A percentile compares a stretch with the other conserved stretches of the same genome.
Conservation (phyloP, 92 coral and sea anemone species). For the Bergia sp. region DNA sequence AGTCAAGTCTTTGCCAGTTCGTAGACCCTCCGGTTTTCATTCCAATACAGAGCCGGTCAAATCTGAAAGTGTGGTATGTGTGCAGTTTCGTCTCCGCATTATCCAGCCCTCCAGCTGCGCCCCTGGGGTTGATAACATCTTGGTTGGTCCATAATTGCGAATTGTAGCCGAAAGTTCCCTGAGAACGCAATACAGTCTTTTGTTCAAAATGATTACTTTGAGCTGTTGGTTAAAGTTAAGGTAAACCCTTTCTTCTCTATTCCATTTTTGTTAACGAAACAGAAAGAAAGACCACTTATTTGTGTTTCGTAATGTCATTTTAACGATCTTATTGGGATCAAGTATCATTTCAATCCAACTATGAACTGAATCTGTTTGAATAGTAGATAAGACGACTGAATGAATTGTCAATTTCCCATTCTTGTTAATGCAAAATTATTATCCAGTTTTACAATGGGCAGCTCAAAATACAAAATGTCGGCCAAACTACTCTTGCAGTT, state of each 20-base stretch:
- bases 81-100: constrained; percentile 43
- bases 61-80: constrained; percentile 40
- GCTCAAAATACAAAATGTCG: no score
- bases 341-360: no score
- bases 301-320: no score
- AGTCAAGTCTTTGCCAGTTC: constrained; percentile 40
- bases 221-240: neutral
- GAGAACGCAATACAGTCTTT: neutral
- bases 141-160: constrained; percentile 3
- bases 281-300: no score
- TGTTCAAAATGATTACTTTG: neutral
- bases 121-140: constrained; percentile 27
- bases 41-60: constrained; percentile 50
- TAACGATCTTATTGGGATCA: no score
- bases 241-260: neutral
- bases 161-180: neutral
- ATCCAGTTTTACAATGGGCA: no score
- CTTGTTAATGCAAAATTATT: no score
- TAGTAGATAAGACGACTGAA: no score
- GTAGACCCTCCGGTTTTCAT: constrained; percentile 40
- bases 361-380: no score
- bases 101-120: constrained; percentile 28
- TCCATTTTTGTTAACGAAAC: no score
- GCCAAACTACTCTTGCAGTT: no score
- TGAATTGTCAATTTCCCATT: no score